Evolutionary conservation across 2,113 vertebrate genomes (phyloP), one percentile per base, ranked within the genome.

Genomic region (Callipepla californica): DNA sequence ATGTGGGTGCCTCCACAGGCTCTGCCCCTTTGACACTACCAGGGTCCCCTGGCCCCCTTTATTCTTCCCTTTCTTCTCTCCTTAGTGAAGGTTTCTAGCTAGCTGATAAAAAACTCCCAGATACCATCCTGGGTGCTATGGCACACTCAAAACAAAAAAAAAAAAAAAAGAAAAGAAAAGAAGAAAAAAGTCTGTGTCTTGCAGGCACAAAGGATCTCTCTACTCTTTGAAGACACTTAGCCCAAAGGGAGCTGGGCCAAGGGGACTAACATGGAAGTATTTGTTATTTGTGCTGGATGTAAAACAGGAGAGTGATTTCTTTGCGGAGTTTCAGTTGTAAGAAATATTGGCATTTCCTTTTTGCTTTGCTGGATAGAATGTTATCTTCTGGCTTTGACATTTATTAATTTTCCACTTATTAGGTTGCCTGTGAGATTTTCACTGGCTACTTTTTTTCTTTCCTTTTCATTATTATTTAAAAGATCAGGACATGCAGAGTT

Each of bases 371-470:
- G 57, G 18, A 34, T 70, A 47, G 55, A 92, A 78, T 92, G 91
- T 83, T 76, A 61, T 92, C 75, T 55, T 83, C 30, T 61, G 19
- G 1, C 59, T 80, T 95, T 87, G 70, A 62, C 59, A 83, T 28
- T 87, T 68, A 62, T 6, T 92, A 80, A 80, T 81, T 89, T 91
- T 72, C 40, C 68, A 77, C 57, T 86, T 92, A 90, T 65, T 94
- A 83, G 44, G 34, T 34, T 85, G 87, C 34, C 72, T 83, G 61
- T 50, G 67, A 76, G 63, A 69, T 85, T 90, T 67, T 87, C 13
- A 80, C 78, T 88, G 72, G 18, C 5, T 3, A 34, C 65, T 34
- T 63, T 80, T 47, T 51, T 32, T 40, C 28, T 30, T n/a, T 55
- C 44, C 42, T 47, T 67, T 67, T 23, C 14, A 48, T 74, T 80